A percentile compares a stretch with the other conserved stretches of the same genome.
Conservation (phyloP, 1,140 invertebrate genomes). For the Drosophila mauritiana region DNA sequence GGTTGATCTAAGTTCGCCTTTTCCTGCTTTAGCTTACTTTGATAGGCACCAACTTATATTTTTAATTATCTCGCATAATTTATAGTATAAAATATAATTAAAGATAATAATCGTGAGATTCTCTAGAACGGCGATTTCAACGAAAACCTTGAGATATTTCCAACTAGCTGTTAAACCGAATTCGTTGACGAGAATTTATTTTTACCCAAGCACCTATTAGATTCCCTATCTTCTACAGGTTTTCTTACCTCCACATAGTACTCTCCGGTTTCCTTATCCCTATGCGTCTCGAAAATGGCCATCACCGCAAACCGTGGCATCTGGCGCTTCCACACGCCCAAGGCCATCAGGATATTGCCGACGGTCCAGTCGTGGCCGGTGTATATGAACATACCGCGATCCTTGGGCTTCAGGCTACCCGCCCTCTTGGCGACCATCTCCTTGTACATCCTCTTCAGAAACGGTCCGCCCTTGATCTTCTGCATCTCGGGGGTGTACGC, state of each 20-base stretch:
- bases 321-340: constrained; percentile 89
- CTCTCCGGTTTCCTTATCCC: constrained; percentile 84
- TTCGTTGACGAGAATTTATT: too few relatives aligned
- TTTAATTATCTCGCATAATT: neutral
- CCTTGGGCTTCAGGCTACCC: constrained; percentile 84
- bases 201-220: neutral
- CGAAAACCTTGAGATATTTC: neutral
- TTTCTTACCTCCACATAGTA: constrained; percentile 86
- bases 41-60: too few relatives aligned
- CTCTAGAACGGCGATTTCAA: neutral
- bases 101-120: neutral
- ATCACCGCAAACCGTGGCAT: constrained; percentile 90
- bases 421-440: constrained; percentile 86
- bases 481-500: constrained; percentile 87
- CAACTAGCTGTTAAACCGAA: neutral
- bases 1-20: too few relatives aligned
- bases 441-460: constrained; percentile 87
- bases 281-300: constrained; percentile 90
- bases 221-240: neutral
- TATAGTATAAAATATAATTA: neutral
- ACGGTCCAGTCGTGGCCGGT: constrained; percentile 92
- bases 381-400: constrained; percentile 89
- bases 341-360: constrained; percentile 88
- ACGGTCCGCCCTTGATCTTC: constrained; percentile 87
- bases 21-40: too few relatives aligned